Evolutionary conservation across 2,113 vertebrate genomes (phyloP), one percentile per base, ranked within the genome.

Genomic region (Amia ocellicauda): DNA sequence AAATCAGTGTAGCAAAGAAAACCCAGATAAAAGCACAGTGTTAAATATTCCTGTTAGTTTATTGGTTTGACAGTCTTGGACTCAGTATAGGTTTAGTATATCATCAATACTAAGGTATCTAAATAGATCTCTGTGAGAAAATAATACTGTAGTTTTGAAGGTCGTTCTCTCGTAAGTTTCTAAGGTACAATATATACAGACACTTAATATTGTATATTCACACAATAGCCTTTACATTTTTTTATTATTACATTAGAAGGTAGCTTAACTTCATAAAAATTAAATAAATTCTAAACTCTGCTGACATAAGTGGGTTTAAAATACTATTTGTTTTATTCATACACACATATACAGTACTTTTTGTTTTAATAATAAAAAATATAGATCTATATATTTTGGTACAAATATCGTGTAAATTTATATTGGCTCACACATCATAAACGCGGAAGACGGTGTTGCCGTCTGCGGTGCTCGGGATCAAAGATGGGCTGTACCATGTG

Each of bases 51-150:
- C 64, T 74, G 66, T 85, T 85, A 80, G 70, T 87, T 88, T 80
- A 80, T 79, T 84, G 74, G 82, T 86, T 82, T 77, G 71, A 82
- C 73, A 80, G 80, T 77, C 85, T 74, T 77, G 63, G 74, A 79
- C 42, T 2, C 69, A 77, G 66, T 69, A 69, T 74, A 68, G 76
- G 7, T 54, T 60, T 60, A 56, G 45, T 69, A 68, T 60, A 28
- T 83, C 76, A 85, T 79, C 80, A 80, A 82, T 72, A 77, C 56
- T 31, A 66, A 71, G 80, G 72, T 79, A 72, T 82, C 78, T 83
- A 80, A 80, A 77, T 84, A 84, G 80, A 84, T 80, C 74, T 88
- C 69, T 85, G 26, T 65, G 73, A 83, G 74, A 83, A 80, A 83
- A 85, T 82, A 89, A 85, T 74, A 83, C 87, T 83, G 79, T 71